These are phyloP conservation scores for Metridium senile DNA, from an alignment of 92 coral and sea anemone genomes.

Conservation along the genomic window DNA sequence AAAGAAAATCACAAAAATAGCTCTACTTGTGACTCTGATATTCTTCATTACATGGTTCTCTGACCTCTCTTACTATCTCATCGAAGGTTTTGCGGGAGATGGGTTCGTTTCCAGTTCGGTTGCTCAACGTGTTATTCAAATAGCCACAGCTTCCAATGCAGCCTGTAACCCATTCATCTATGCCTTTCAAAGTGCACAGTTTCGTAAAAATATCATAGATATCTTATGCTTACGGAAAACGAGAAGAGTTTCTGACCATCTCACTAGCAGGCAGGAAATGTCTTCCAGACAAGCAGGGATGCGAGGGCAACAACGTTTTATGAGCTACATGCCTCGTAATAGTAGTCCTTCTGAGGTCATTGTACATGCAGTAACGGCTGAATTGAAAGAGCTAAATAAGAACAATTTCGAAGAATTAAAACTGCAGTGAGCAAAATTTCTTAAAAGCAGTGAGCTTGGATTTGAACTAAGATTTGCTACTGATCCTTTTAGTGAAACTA, in stretches of 20 bases:
- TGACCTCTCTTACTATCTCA: conserved; percentile 16
- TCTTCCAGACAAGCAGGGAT: background rate
- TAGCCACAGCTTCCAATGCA: conserved; percentile 48
- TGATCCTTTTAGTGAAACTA: too few species aligned
- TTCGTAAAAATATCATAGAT: conserved; percentile 22
- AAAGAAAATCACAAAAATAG: conserved; percentile 65
- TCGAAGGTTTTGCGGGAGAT: background rate
- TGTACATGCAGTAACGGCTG: too few species aligned
- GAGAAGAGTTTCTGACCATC: background rate
- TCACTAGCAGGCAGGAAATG: background rate
- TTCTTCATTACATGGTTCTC: conserved; percentile 58
- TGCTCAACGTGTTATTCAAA: background rate
- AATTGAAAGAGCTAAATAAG: too few species aligned
- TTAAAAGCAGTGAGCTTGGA: too few species aligned
- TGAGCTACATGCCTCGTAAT: background rate
- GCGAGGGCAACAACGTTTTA: background rate
- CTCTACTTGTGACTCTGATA: conserved; percentile 48
- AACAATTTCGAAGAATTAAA: too few species aligned
- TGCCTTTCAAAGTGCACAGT: conserved; percentile 43
- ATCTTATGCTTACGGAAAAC: conserved; percentile 25
- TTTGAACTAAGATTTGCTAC: too few species aligned
- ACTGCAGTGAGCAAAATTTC: too few species aligned
- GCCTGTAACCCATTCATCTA: conserved; percentile 62
- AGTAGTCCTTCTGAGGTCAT: too few species aligned
- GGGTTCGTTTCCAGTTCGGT: conserved; percentile 9